Base-by-base conservation (phyloP, 2,113 vertebrate species). In the Etia nguti region DNA sequence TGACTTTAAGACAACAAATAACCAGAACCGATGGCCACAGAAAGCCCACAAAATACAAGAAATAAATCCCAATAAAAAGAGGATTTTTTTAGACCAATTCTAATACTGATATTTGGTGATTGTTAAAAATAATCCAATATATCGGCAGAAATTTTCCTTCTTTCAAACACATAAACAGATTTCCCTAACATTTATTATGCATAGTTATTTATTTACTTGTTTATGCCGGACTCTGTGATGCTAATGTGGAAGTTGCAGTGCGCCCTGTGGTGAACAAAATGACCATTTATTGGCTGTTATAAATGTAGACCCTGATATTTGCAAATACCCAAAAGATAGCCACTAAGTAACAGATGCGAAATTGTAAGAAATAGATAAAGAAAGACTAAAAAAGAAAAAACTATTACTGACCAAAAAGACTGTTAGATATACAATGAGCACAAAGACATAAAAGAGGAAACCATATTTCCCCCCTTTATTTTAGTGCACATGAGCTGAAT, bases 141-240 rank as follows among this genome's bases (percentile, higher is more conserved):
- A 29, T 59, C 1, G 2, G 38, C 60, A 65, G 60, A 65, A 8
- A 65, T 5, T 65, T 12, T 65, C 31, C 4, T 36, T 65, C 60
- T 36, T 65, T 65, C 31, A 65, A 65, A 65, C 60, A 65, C 60
- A 65, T 65, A 65, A 65, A 65, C 31, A 36, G 18, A 65, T 18
- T n/a, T 60, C 60, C 18, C 60, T n/a, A 36, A 65, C 60, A 65
- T n/a, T n/a, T n/a, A 31, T 65, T 65, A 36, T 65, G 10, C 31
- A n/a, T 65, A 65, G 34, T 65, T n/a, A 65, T 65, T 65, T 65
- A 65, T 65, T 65, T 38, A 65, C 34, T 65, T 22, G 38, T 38
- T 65, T 65, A 65, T 65, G 60, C 4, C 4, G n/a, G 60, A 65
- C 10, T 8, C 60, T 65, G 60, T 5, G 20, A 38, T 65, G 10